Conservation (phyloP, 1,140 invertebrate species). For the Dryas iulia region DNA sequence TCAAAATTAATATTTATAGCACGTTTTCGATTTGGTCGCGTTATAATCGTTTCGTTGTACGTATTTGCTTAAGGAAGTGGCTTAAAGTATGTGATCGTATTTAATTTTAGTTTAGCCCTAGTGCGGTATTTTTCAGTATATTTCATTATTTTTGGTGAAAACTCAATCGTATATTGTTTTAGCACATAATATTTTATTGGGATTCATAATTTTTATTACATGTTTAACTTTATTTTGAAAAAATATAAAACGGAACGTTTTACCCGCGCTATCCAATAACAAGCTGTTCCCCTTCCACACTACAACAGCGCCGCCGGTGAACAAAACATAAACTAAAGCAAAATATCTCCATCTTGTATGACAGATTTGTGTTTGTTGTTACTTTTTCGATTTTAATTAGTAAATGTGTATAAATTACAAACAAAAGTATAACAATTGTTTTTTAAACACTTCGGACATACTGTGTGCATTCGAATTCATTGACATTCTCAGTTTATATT, state of each 20-base stretch:
- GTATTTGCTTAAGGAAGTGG: background rate
- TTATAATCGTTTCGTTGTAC: slow-evolving; percentile 50
- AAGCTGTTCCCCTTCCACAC: slow-evolving; percentile 48
- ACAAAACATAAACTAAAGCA: slow-evolving; percentile 61
- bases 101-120: background rate
- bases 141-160: background rate
- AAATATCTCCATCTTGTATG: slow-evolving; percentile 81
- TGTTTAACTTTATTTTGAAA: background rate
- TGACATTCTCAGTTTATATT: slow-evolving; percentile 39
- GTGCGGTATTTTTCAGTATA: background rate
- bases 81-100: background rate
- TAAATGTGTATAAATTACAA: slow-evolving; percentile 59
- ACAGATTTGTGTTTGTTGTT: slow-evolving; percentile 81
- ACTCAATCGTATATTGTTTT: background rate
- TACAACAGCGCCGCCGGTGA: slow-evolving; percentile 61
- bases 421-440: slow-evolving; percentile 54
- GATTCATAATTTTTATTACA: background rate
- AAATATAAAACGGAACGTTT: slow-evolving; percentile 50
- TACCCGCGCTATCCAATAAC: slow-evolving; percentile 51
- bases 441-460: slow-evolving; percentile 32
- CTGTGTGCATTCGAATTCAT: slow-evolving; percentile 36
- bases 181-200: background rate
- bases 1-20: slow-evolving; percentile 20
- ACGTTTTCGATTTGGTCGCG: slow-evolving; percentile 45
- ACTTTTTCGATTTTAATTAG: slow-evolving; percentile 69